Evolutionary conservation across 2,888 invertebrate species (phyloP).

Genomic region (Agriotes lineatus): DNA sequence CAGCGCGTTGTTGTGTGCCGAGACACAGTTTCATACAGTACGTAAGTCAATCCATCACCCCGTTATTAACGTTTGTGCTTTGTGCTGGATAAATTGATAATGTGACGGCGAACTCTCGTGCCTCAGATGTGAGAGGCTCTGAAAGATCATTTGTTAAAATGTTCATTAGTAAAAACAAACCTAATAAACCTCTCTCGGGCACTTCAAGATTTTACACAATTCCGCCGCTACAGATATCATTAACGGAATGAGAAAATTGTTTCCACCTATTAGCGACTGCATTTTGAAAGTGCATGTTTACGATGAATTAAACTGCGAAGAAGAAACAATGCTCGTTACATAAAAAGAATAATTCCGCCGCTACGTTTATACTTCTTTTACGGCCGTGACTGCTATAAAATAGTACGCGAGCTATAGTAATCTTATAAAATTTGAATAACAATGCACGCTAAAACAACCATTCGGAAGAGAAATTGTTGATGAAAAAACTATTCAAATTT

Average conservation of each 20-base stretch:
- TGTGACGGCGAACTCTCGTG: slow-evolving; percentile 46
- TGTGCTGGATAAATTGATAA: slow-evolving; percentile 53
- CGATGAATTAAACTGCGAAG: slow-evolving; percentile 23
- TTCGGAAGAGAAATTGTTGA: slow-evolving; percentile 39
- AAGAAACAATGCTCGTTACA: slow-evolving; percentile 33
- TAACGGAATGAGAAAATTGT: background rate
- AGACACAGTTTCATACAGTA: slow-evolving; percentile 55
- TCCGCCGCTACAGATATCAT: slow-evolving; percentile 18
- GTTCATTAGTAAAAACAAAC: slow-evolving; percentile 55
- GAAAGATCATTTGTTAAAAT: slow-evolving; percentile 55
- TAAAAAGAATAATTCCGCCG: slow-evolving; percentile 41
- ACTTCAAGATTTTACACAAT: background rate
- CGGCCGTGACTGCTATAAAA: slow-evolving; percentile 43
- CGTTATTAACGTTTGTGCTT: slow-evolving; percentile 53
- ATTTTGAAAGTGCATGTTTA: slow-evolving; percentile 30
- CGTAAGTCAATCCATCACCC: slow-evolving; percentile 58
- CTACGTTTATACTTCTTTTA: slow-evolving; percentile 46
- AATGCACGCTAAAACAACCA: slow-evolving; percentile 46
- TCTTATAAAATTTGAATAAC: slow-evolving; percentile 49
- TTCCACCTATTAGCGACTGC: slow-evolving; percentile 5
- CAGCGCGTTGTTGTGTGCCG: slow-evolving; percentile 53
- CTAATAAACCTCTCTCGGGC: slow-evolving; percentile 46
- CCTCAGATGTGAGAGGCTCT: slow-evolving; percentile 50
- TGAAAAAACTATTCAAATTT: slow-evolving; percentile 56
- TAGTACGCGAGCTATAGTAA: slow-evolving; percentile 43